A percentile compares a stretch with the other conserved stretches of the same genome.
These are phyloP conservation scores for Cyprinodon diabolis DNA, from an alignment of 2,797 vertebrate species.

Conservation along the genomic window DNA sequence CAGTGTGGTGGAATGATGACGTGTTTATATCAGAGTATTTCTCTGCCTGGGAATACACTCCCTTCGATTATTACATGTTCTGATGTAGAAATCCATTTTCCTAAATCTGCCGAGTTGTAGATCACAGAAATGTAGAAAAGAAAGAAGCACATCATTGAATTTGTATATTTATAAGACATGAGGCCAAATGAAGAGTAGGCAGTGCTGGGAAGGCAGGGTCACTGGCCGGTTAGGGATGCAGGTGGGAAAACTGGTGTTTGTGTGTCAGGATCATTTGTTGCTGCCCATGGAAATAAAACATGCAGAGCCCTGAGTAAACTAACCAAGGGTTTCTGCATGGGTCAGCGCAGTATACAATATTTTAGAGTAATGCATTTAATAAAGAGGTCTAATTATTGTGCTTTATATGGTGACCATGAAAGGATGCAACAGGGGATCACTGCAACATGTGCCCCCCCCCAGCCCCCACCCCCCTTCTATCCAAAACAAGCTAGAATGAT, in stretches of 20 bases:
- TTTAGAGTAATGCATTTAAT: too few relatives aligned
- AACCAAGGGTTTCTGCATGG: too few relatives aligned
- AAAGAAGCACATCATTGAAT: background rate
- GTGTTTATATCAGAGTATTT: constrained; percentile 13
- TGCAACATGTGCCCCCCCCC: too few relatives aligned
- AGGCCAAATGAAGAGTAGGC: constrained; percentile 2
- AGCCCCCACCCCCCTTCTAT: too few relatives aligned
- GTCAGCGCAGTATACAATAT: background rate
- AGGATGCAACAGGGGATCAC: too few relatives aligned
- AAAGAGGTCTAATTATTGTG: too few relatives aligned
- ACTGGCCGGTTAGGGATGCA: background rate
- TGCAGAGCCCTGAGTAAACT: constrained; percentile 7
- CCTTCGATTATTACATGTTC: constrained; percentile 2
- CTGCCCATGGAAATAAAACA: constrained; percentile 47
- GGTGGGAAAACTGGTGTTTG: constrained; percentile 12
- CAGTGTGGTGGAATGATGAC: constrained; percentile 33
- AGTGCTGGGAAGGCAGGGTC: background rate
- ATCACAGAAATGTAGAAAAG: background rate
- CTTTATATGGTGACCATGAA: too few relatives aligned
- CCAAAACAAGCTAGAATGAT: too few relatives aligned
- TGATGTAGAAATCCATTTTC: background rate
- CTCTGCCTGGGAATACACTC: constrained; percentile 9
- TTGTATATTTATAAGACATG: too few relatives aligned
- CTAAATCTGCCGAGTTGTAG: background rate
- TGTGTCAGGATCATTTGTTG: constrained; percentile 18